A percentile compares a stretch with the other conserved stretches of the same genome.
Evolutionary conservation across 2,797 vertebrate genomes (phyloP).

Genomic region (Liasis olivaceus): DNA sequence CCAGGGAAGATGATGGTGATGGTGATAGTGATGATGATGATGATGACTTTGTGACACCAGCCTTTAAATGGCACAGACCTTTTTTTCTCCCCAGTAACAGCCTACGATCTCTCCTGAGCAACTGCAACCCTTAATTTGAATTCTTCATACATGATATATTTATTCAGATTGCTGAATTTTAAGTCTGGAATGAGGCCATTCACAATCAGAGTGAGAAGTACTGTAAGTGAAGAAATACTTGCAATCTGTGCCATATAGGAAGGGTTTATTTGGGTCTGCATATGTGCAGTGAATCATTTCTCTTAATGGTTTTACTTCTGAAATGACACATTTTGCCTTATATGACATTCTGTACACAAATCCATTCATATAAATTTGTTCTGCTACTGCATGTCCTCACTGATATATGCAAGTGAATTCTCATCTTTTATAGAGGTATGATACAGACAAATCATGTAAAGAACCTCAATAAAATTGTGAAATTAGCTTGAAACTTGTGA

Average conservation of each 20-base stretch:
- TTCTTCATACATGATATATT: slow-evolving; percentile 68
- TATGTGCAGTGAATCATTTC: not conserved
- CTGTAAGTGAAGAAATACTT: slow-evolving; percentile 52
- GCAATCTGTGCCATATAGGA: slow-evolving; percentile 51
- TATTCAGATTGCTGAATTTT: slow-evolving; percentile 65
- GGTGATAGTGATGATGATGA: slow-evolving; percentile 57
- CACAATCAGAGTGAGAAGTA: slow-evolving; percentile 52
- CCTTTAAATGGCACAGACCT: slow-evolving; percentile 65
- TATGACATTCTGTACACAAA: not conserved
- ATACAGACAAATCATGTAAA: not conserved
- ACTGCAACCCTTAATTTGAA: slow-evolving; percentile 68
- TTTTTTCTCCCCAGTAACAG: slow-evolving; percentile 48
- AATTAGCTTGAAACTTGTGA: not conserved
- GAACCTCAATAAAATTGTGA: not conserved
- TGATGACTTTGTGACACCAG: slow-evolving; percentile 69
- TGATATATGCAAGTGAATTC: not conserved
- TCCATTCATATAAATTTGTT: not conserved
- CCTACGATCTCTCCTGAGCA: slow-evolving; percentile 65
- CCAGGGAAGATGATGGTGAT: slow-evolving; percentile 66
- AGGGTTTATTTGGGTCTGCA: not conserved
- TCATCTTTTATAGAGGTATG: not conserved
- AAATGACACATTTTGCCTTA: not conserved
- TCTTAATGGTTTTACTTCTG: not conserved
- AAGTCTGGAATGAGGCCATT: slow-evolving; percentile 65
- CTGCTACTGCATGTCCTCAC: not conserved